These are phyloP conservation scores for Drosophila kambysellisi DNA, from an alignment of 2,888 invertebrate species.

Conservation along the genomic window DNA sequence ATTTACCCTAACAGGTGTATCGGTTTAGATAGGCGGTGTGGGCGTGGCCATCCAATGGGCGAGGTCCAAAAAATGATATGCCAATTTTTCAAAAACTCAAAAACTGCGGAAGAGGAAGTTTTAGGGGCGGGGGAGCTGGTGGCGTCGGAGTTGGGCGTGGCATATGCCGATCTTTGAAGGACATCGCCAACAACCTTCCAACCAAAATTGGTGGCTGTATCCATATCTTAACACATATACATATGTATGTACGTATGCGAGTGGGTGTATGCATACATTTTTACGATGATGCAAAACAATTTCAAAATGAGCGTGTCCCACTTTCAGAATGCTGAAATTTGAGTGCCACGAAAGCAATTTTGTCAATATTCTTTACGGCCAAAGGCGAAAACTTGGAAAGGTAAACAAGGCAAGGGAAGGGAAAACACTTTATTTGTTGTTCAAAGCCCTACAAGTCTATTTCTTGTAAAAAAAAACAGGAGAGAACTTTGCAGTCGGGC, in stretches of 20 bases:
- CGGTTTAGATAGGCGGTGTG: too few relatives aligned
- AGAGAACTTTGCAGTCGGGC: too few relatives aligned
- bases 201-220: too few relatives aligned
- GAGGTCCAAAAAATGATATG: too few relatives aligned
- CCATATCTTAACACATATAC: slow-evolving; percentile 23
- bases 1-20: too few relatives aligned
- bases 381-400: slow-evolving; percentile 8
- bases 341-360: slow-evolving; percentile 77
- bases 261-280: slow-evolving; percentile 65
- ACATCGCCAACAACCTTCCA: too few relatives aligned
- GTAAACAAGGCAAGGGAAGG: background rate
- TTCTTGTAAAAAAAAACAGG: slow-evolving; percentile 33
- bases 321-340: slow-evolving; percentile 46
- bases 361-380: slow-evolving; percentile 73
- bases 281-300: slow-evolving; percentile 78
- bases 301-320: slow-evolving; percentile 70
- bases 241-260: slow-evolving; percentile 2
- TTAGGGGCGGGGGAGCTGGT: too few relatives aligned
- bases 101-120: too few relatives aligned
- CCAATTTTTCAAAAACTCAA: too few relatives aligned
- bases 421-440: slow-evolving; percentile 55
- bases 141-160: too few relatives aligned
- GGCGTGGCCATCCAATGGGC: too few relatives aligned
- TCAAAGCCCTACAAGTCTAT: slow-evolving; percentile 69
- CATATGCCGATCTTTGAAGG: too few relatives aligned